These are phyloP conservation scores for Pelagia noctiluca DNA, from an alignment of 30 jellyfish, hydroid and myxozoan species.

Conservation along the genomic window DNA sequence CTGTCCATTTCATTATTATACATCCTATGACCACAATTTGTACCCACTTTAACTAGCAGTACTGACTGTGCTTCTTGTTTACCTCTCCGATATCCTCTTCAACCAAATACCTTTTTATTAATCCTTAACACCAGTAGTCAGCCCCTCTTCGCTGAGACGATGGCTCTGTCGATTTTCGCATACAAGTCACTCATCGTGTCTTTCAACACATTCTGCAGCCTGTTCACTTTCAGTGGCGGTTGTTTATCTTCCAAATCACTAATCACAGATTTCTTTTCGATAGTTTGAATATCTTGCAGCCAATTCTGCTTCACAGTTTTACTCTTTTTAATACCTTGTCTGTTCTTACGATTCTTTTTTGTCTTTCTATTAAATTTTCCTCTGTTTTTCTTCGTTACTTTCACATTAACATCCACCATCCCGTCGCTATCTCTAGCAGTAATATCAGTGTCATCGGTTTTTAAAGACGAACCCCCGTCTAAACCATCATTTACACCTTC, in stretches of 20 bases:
- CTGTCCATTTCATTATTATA: too few species aligned
- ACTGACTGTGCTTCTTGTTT: too few species aligned
- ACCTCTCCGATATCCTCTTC: too few species aligned
- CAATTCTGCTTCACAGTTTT: not conserved
- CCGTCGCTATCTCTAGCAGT: not conserved
- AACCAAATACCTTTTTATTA: too few species aligned
- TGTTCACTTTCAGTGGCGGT: conserved; percentile 3
- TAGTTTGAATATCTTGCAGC: conserved; percentile 23
- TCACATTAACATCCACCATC: not conserved
- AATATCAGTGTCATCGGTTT: not conserved
- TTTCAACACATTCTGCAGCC: conserved; percentile 18
- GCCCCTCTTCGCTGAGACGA: too few species aligned
- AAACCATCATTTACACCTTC: not conserved
- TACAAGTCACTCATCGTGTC: conserved; percentile 60
- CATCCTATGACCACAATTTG: too few species aligned
- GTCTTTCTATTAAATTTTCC: not conserved
- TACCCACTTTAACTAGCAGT: too few species aligned
- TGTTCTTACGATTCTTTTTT: not conserved
- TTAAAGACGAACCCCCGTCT: not conserved
- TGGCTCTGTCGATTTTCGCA: conserved; percentile 65
- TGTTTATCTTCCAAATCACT: not conserved
- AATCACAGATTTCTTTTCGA: conserved; percentile 5
- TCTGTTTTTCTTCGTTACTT: not conserved
- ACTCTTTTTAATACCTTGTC: not conserved
- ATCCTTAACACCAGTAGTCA: too few species aligned